These are phyloP conservation scores for Anneissia japonica DNA, from an alignment of 35 echinoderm and acorn worm genomes.

Conservation along the genomic window DNA sequence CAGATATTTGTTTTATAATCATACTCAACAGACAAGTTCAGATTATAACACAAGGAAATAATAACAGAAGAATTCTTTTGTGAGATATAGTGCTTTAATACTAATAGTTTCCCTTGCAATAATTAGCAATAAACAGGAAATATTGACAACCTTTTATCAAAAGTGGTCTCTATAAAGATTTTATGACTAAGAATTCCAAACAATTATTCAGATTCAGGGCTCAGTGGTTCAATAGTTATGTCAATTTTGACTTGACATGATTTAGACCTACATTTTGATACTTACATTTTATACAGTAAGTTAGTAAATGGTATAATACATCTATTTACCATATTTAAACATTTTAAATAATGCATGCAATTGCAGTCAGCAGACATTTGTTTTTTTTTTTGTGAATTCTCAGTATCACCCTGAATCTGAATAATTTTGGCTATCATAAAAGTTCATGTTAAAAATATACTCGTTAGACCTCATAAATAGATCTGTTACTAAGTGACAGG, in stretches of 20 bases:
- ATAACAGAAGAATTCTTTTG: neutral
- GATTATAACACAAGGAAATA: neutral
- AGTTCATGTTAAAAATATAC: neutral
- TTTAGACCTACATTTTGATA: too few relatives aligned
- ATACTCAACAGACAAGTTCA: too few relatives aligned
- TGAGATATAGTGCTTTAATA: neutral
- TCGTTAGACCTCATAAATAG: neutral
- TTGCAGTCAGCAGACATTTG: too few relatives aligned
- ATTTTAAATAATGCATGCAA: too few relatives aligned
- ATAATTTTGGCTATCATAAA: neutral
- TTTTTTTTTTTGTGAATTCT: too few relatives aligned
- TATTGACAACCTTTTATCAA: constrained; percentile 1
- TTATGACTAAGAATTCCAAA: neutral
- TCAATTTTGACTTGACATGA: too few relatives aligned
- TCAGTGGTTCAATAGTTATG: too few relatives aligned
- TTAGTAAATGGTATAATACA: too few relatives aligned
- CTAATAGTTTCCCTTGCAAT: neutral
- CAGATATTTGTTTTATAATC: too few relatives aligned
- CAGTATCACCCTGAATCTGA: neutral
- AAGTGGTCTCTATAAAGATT: neutral
- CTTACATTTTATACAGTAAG: too few relatives aligned
- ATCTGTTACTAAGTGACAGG: neutral
- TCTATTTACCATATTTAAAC: too few relatives aligned
- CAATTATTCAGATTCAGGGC: neutral
- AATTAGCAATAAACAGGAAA: constrained; percentile 2